phyloP scores from a whole-genome alignment of 1,140 invertebrate species.

The Drosophila tristis region DNA sequence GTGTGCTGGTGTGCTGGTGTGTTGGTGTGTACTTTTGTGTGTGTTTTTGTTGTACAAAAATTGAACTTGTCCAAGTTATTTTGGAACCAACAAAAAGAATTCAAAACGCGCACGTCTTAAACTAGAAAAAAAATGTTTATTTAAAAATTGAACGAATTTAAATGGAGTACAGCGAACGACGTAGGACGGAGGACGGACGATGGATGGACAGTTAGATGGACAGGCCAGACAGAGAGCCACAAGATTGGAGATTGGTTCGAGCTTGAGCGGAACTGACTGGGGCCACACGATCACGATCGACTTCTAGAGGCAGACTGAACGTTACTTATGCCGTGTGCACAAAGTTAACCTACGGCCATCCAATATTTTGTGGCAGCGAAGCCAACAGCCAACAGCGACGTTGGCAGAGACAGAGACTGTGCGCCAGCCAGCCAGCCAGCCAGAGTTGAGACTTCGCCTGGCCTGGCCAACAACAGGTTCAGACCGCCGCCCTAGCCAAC shows the following conservation, averaged over 20 bases:
- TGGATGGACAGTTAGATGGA: not conserved
- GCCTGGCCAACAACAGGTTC: conserved; percentile 55
- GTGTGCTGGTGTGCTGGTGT: conserved; percentile 6
- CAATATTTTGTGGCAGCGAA: conserved; percentile 66
- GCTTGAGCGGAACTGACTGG: conserved; percentile 20
- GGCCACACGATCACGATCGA: conserved; percentile 77
- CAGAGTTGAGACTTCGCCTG: too few species aligned
- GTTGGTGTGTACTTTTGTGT: conserved; percentile 13
- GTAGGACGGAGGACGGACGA: conserved; percentile 1
- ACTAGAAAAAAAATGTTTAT: conserved; percentile 56
- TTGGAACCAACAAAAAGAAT: not conserved
- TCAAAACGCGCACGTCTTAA: conserved; percentile 35
- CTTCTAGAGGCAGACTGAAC: conserved; percentile 82
- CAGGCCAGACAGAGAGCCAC: too few species aligned
- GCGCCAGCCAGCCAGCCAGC: too few species aligned
- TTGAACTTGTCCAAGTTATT: conserved; percentile 5
- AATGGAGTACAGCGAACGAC: conserved; percentile 7
- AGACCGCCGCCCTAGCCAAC: conserved; percentile 54
- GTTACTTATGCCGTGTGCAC: conserved; percentile 80
- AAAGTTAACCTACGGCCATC: conserved; percentile 79
- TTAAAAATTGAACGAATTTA: not conserved
- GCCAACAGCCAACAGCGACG: conserved; percentile 24
- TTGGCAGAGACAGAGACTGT: conserved; percentile 2
- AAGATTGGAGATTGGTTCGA: too few species aligned
- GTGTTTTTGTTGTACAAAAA: conserved; percentile 38